Evolutionary conservation across 1,140 invertebrate species (phyloP), one percentile per base, ranked within the genome.

Genomic region (Hirudo medicinalis): DNA sequence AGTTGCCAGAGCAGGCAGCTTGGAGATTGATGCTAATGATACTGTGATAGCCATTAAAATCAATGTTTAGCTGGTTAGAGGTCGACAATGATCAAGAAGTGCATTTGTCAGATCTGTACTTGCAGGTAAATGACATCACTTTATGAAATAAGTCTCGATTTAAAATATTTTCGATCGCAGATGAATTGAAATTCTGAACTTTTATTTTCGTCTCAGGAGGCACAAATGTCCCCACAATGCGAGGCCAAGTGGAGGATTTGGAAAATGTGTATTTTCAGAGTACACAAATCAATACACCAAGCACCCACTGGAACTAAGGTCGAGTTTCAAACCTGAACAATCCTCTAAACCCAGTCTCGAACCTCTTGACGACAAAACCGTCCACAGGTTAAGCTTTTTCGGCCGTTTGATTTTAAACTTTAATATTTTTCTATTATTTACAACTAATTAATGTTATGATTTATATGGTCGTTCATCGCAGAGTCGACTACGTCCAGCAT

Each of bases 401-500:
- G n/a, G 0, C 8, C 67, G 0, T 49, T 13, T 22, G 36, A 32
- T 49, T 17, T 11, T n/a, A 1, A 69, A 69, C 11, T 40, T 69
- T 25, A 1, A 27, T 0, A 32, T 1, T 69, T 17, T 32, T 6
- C 1, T 20, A 22, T 15, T 49, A 1, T 17, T 40, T 69, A 1
- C 2, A 40, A 32, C 19, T 32, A 20, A 17, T 69, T 25, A 32
- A 27, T 40, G 9, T 13, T 22, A 40, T n/a, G 11, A 54, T 53
- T 53, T 22, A 29, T 8, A 54, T n/a, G 20, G 29, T 15, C 11
- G 3, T 5, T 54, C 13, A 70, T 76, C 77, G 54, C 75, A 82
- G 82, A 73, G 69, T 76, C 29, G 82, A 83, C 74, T 83, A 79
- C 67, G 76, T 81, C 2, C 75, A 76, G 36, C 79, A 82, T 71